Conservation (phyloP, 2,113 vertebrate species). For the Galbula dea region DNA sequence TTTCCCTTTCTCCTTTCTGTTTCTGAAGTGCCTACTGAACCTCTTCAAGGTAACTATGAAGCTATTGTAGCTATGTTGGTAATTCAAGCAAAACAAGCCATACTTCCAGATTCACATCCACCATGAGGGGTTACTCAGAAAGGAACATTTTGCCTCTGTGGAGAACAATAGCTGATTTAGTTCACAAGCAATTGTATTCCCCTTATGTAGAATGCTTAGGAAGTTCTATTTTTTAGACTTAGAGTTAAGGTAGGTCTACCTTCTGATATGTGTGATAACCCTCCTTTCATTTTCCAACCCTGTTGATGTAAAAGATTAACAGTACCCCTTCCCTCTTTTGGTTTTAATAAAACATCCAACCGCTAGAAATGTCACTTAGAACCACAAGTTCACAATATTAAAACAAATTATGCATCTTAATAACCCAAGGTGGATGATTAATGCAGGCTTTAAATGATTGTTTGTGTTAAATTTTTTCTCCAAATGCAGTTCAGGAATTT, state of each 20-base stretch:
- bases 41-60: constrained; percentile 48
- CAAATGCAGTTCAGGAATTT: constrained; percentile 77
- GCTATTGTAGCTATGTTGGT: constrained; percentile 26
- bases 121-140: neutral
- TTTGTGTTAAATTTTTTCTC: constrained; percentile 80
- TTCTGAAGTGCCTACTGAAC: constrained; percentile 25
- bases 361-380: constrained; percentile 63
- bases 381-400: constrained; percentile 56
- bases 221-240: neutral
- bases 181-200: neutral
- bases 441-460: constrained; percentile 77
- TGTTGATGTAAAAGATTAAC: constrained; percentile 14
- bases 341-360: constrained; percentile 40
- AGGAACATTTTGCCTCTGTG: neutral
- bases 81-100: constrained; percentile 21
- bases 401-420: constrained; percentile 79
- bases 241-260: neutral
- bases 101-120: neutral
- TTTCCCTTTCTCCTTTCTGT: constrained; percentile 31
- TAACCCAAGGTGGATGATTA: constrained; percentile 73
- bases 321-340: constrained; percentile 14
- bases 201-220: neutral
- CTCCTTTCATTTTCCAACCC: neutral
- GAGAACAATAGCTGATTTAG: neutral
- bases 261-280: neutral